Base-by-base conservation (phyloP, 2,113 vertebrate species). In the Patagioenas fasciata region DNA sequence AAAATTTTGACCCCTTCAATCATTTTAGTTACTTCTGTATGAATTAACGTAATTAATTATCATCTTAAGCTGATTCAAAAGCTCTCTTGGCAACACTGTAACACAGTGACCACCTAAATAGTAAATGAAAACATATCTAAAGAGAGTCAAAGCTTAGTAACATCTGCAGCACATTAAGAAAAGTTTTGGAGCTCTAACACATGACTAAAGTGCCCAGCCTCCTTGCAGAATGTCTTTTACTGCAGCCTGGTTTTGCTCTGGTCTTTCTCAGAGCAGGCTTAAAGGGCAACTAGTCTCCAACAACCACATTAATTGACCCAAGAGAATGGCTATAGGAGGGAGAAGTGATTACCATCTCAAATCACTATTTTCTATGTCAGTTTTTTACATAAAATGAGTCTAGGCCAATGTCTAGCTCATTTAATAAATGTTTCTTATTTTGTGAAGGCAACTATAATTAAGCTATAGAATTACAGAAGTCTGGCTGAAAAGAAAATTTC, bases 121-220 rank as follows among this genome's bases (percentile, higher is more conserved):
- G 77, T 78, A 91, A 94, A 92, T 48, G 80, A 95, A 95, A 97
- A 78, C 62, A 57, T 34, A 71, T n/a, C 62, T 87, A 20, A 73
- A 79, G 77, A 67, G 57, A 54, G 65, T 71, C 71, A 96, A 92
- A 92, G 69, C 53, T 92, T 81, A 78, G n/a, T 29, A 93, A 96
- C 94, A 96, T 96, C 94, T 97, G 97, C 50, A 89, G 53, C 53
- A 50, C 40, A 93, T 97, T 97, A 97, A 90, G 86, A 64, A 89
- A 74, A 40, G 53, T 83, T 96, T 91, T 89, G 72, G 83, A 94
- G 67, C 67, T 80, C 40, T 85, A 93, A 85, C 56, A 85, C 57
- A 66, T 74, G 84, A 88, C 86, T 74, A 74, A 73, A 82, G 87
- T 54, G 36, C 73, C 90, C 86, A 91, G 56, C 31, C 72, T 80